Evolutionary conservation across 2,888 invertebrate species (phyloP), one percentile per base, ranked within the genome.

Genomic region (Prenolepis imparis): DNA sequence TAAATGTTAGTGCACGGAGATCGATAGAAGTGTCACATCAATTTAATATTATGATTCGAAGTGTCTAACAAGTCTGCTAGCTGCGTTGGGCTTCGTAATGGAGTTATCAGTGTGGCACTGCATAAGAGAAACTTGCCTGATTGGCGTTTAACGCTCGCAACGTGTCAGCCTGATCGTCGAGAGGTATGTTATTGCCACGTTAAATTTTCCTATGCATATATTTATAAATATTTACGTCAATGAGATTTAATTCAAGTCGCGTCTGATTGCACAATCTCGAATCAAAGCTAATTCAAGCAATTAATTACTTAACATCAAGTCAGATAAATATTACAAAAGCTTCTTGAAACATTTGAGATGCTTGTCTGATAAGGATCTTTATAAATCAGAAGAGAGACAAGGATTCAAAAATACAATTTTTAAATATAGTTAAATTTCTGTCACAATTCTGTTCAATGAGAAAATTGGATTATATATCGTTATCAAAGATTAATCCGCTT

Each of bases 41-140:
- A 70, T 80, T 80, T 80, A 80, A 80, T 80, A 70, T 80, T 80
- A 80, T 80, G 78, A 70, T 80, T 80, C 78, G 3, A 80, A 80
- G 78, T 80, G 78, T 80, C 78, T 80, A 80, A 80, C 78, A 80
- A 80, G 78, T 80, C 70, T 55, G 59, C 59, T 70, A 70, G 78
- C 70, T 59, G 41, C 57, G 57, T 55, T 68, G 78, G 41, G 68
- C 68, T 36, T 36, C 57, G 78, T 80, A 80, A 80, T 80, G 70
- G 70, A 80, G 78, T 80, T 80, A 80, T 80, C 70, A 68, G 78
- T 80, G 78, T 48, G 70, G 59, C 18, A 68, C 24, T 70, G 78
- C 59, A 80, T 44, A 80, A 80, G 78, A n/a, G 78, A 80, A 80
- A 80, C 78, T 80, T 80, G 59, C 78, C 70, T 80, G 78, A 80